Evolutionary conservation across 2,888 invertebrate genomes (phyloP).

Genomic region (Pachydiplax longipennis): DNA sequence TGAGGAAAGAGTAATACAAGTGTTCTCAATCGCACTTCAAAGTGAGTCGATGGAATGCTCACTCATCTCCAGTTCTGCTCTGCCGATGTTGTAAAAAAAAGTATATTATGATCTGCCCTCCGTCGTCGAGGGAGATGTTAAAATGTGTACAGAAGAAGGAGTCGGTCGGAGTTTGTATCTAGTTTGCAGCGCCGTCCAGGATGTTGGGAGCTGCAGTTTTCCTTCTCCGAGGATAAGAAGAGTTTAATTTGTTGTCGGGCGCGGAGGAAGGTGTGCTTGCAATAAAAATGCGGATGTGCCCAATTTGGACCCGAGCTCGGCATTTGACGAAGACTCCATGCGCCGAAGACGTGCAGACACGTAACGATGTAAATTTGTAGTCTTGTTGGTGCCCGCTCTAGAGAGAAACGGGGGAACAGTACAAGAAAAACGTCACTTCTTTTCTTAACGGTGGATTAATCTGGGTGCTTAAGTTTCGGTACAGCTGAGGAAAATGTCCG

Average conservation of each 20-base stretch:
- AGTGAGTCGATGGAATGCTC: constrained; percentile 34
- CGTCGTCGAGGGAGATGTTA: constrained; percentile 4
- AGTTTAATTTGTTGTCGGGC: background rate
- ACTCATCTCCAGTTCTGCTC: constrained; percentile 16
- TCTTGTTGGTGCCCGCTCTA: constrained; percentile 21
- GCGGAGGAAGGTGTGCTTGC: background rate
- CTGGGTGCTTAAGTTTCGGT: background rate
- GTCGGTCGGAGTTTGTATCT: constrained; percentile 31
- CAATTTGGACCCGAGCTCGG: background rate
- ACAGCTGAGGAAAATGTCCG: background rate
- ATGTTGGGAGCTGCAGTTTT: background rate
- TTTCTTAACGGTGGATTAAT: background rate
- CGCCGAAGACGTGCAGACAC: constrained; percentile 23
- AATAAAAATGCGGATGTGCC: background rate
- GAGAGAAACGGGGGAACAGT: background rate
- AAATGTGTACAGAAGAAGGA: constrained; percentile 35
- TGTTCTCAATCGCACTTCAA: background rate
- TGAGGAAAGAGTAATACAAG: background rate
- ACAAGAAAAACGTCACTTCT: background rate
- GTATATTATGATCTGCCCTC: constrained; percentile 5
- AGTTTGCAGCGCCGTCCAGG: background rate
- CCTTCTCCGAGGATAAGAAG: background rate
- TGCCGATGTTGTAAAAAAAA: constrained; percentile 39
- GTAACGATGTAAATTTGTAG: constrained; percentile 3
- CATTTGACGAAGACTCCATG: background rate